Base-by-base conservation (phyloP, 2,113 vertebrate genomes). In the Fregata magnificens region DNA sequence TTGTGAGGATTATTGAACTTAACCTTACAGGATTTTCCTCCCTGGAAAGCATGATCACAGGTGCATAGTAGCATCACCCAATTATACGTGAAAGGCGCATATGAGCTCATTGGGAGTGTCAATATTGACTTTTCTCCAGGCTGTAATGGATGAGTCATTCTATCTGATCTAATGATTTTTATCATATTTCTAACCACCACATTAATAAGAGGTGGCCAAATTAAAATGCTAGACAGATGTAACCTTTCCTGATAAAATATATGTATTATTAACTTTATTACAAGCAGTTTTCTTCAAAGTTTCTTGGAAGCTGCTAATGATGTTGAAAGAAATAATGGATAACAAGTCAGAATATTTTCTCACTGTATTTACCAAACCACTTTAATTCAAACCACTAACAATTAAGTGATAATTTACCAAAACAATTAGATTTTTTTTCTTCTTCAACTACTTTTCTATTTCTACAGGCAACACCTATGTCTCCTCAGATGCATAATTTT, bases 121-220 rank as follows among this genome's bases (percentile, higher is more conserved):
- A 97, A 93, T 97, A 96, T 93, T 96, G 97, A 96, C 95, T 97
- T 96, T 97, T 94, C 80, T 96, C 42, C 31, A 81, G 49, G 19
- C 49, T 86, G 58, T 94, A 94, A 91, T 90, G 83, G 89, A 91
- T 97, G 96, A 97, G 70, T 93, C 83, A 96, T 91, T 95, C 69
- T 88, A 93, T 42, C 52, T 88, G 59, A 93, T 81, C 63, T 94
- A 91, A 97, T 55, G 49, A 88, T 94, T 96, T 93, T 93, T 90
- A 89, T 90, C 88, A 77, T 81, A 88, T 77, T 94, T 93, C 38
- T 88, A 92, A 72, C 59, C 15, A 83, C 36, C 14, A 66, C 59
- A 82, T 81, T 92, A 95, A 70, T 72, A 91, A 87, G 32, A 72
- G 11, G 31, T 76, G n/a, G 42, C 24, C 49, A 88, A 95, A 92